Conservation (phyloP, 2,113 vertebrate genomes). For the Platichthys flesus region DNA sequence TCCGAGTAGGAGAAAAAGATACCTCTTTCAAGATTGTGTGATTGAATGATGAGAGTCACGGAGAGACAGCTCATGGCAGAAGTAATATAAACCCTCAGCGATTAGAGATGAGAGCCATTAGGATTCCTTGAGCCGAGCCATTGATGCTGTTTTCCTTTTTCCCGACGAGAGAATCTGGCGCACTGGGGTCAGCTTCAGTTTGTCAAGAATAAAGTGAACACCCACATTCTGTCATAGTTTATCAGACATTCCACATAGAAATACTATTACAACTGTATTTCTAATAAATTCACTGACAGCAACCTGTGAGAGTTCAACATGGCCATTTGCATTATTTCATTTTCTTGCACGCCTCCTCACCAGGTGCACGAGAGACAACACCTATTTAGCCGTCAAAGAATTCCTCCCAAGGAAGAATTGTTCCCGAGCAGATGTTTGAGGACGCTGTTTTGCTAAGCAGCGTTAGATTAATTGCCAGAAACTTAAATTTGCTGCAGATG, state of each 20-base stretch:
- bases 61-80: neutral
- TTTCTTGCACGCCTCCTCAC: neutral
- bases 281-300: neutral
- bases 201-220: conserved; percentile 19
- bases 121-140: conserved; percentile 17
- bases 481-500: conserved; percentile 34
- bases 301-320: neutral
- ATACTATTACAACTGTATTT: neutral
- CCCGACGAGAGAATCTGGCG: neutral
- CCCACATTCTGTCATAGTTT: neutral
- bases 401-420: neutral
- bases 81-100: conserved; percentile 21
- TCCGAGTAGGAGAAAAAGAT: neutral
- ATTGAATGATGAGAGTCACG: conserved; percentile 24
- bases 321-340: neutral
- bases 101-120: conserved; percentile 29
- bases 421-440: conserved; percentile 45
- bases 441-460: conserved; percentile 29
- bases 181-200: neutral
- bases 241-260: neutral
- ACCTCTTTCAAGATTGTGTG: neutral
- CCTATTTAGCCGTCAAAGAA: neutral
- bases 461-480: conserved; percentile 51
- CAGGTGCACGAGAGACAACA: neutral
- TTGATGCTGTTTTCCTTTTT: conserved; percentile 5